Conservation (phyloP, 1,140 invertebrate genomes). For the Bombus sylvicola region DNA sequence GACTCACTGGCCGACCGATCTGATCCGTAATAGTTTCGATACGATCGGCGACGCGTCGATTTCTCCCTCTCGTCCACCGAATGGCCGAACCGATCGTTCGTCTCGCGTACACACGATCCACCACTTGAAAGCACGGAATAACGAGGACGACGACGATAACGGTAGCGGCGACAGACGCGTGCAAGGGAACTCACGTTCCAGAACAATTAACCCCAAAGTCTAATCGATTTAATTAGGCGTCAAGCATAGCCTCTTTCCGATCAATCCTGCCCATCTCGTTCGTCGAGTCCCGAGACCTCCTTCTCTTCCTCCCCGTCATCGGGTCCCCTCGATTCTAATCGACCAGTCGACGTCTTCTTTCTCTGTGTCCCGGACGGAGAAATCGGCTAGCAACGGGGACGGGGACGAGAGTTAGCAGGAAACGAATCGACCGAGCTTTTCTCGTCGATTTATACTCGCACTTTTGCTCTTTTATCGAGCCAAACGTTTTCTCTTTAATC, state of each 20-base stretch:
- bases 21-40: constrained; percentile 1
- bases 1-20: not conserved
- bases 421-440: not conserved
- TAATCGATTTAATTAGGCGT: constrained; percentile 79
- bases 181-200: constrained; percentile 70
- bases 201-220: constrained; percentile 80
- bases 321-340: constrained; percentile 59
- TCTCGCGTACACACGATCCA: constrained; percentile 4
- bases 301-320: constrained; percentile 64
- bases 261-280: constrained; percentile 60
- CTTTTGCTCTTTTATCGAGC: no score
- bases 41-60: not conserved
- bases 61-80: not conserved
- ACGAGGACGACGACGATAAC: constrained; percentile 34
- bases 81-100: not conserved
- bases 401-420: not conserved
- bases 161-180: constrained; percentile 47
- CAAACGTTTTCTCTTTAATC: not conserved
- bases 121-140: constrained; percentile 3
- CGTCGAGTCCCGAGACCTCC: constrained; percentile 47
- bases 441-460: not conserved
- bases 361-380: constrained; percentile 18
- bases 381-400: constrained; percentile 20
- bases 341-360: constrained; percentile 45
- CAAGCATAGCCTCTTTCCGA: constrained; percentile 59